Evolutionary conservation across 1,140 invertebrate species (phyloP).

Genomic region (Drosophila sucinea): DNA sequence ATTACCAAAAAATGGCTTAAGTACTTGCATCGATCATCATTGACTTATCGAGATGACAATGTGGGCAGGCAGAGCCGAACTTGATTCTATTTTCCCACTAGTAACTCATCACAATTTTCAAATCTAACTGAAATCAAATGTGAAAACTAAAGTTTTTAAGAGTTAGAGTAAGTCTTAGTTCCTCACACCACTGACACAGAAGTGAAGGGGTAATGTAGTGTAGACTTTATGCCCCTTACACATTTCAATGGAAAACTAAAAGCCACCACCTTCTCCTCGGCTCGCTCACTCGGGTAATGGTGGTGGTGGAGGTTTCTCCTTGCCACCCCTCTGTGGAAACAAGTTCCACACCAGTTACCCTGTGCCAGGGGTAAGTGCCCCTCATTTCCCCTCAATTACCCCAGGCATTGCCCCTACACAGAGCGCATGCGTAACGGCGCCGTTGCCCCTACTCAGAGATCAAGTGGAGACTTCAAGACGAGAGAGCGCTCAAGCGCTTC

Average conservation of each 20-base stretch:
- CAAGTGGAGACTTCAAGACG: constrained; percentile 48
- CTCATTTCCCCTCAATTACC: constrained; percentile 44
- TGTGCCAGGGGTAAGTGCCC: constrained; percentile 29
- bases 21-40: constrained; percentile 68
- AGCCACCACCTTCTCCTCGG: constrained; percentile 38
- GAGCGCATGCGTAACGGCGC: constrained; percentile 39
- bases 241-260: not conserved
- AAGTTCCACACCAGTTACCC: constrained; percentile 43
- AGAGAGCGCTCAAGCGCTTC: constrained; percentile 1
- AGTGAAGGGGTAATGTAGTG: not conserved
- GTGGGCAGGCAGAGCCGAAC: not conserved
- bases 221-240: constrained; percentile 24
- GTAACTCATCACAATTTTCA: too few relatives aligned
- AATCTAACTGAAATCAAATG: too few relatives aligned
- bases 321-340: constrained; percentile 25
- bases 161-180: too few relatives aligned
- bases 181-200: too few relatives aligned
- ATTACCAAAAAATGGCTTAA: constrained; percentile 42
- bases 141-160: too few relatives aligned
- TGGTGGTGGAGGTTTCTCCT: too few relatives aligned
- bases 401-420: constrained; percentile 42
- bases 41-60: constrained; percentile 16
- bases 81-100: too few relatives aligned
- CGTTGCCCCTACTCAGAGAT: constrained; percentile 21
- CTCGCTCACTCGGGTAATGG: too few relatives aligned